Base-by-base conservation (phyloP, 2,113 vertebrate genomes). In the Rostratula benghalensis region DNA sequence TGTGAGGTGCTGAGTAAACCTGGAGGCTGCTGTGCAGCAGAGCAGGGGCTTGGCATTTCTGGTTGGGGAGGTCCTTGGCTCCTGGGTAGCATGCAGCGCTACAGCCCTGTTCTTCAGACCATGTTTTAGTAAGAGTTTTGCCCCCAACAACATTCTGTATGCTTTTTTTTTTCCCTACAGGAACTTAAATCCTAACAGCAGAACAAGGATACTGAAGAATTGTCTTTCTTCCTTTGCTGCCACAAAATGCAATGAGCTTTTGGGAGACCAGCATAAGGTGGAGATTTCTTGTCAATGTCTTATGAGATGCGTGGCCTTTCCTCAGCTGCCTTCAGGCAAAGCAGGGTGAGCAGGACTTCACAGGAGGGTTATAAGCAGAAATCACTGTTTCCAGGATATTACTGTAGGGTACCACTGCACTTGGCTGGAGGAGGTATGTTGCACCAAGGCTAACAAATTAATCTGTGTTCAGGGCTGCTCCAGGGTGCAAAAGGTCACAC, bases 41-140 rank as follows among this genome's bases (percentile, higher is more conserved):
- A 50, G 63, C 93, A 64, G 64, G 60, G 63, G 4, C 4, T 48
- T 45, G 61, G 57, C 4, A 3, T 35, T 19, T 22, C 31, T 6
- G 0, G 11, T 1, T 0, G 0, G 6, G 33, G 46, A 31, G 15
- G 43, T 80, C 43, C 54, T 48, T 2, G 0, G 12, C 3, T 7
- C 43, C 51, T 67, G 39, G 45, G 35, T 4, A 73, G 28, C 22
- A 31, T 0, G 5, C 24, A 50, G 41, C 77, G 30, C 53, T 71
- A 41, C 56, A 78, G n/a, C 43, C 39, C 30, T 39, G 2, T 16
- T 51, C 61, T 53, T 50, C 35, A 64, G 68, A 39, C 28, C 61
- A 69, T n/a, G 10, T 41, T 87, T 88, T 54, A 50, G 18, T 67
- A 63, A 22, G 56, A 41, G 16, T 63, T 93, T 94, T 83, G 39